Evolutionary conservation across 2,888 invertebrate genomes (phyloP).

Genomic region (Iphiclides podalirius): DNA sequence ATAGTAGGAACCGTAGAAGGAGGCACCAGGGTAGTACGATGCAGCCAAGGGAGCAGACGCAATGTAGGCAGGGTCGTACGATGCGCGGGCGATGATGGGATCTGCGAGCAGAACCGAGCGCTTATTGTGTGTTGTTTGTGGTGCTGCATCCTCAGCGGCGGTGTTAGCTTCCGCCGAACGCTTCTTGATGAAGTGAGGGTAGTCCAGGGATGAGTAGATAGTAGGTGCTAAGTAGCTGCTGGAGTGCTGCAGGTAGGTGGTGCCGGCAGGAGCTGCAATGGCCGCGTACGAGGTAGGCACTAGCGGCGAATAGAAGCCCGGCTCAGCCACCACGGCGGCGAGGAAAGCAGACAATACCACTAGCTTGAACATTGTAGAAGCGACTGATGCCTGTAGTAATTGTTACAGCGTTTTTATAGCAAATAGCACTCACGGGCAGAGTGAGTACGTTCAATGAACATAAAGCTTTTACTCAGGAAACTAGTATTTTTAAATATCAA

Average conservation of each 20-base stretch:
- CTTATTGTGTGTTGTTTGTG: too few species aligned
- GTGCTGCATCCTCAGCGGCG: too few species aligned
- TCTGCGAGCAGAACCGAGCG: too few species aligned
- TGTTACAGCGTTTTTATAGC: too few species aligned
- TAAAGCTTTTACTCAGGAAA: too few species aligned
- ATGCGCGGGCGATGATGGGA: conserved; percentile 29
- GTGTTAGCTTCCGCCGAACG: conserved; percentile 46
- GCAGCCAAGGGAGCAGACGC: conserved; percentile 2
- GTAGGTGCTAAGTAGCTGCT: conserved; percentile 37
- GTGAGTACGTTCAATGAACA: too few species aligned
- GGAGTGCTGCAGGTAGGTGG: conserved; percentile 23
- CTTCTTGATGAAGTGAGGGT: conserved; percentile 44
- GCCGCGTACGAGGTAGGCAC: conserved; percentile 7
- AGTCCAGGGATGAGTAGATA: conserved; percentile 34
- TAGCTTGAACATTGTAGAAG: conserved; percentile 36
- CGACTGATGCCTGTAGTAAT: conserved; percentile 27
- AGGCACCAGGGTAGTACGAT: conserved; percentile 25
- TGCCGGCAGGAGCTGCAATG: conserved; percentile 28
- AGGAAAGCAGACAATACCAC: conserved; percentile 71
- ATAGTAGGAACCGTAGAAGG: background rate
- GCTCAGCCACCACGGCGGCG: conserved; percentile 62
- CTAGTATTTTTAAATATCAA: too few species aligned
- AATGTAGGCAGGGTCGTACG: background rate
- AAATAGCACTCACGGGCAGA: too few species aligned
- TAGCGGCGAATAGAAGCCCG: conserved; percentile 27